Conservation (phyloP, 1,140 invertebrate genomes). For the Heliconius congener region DNA sequence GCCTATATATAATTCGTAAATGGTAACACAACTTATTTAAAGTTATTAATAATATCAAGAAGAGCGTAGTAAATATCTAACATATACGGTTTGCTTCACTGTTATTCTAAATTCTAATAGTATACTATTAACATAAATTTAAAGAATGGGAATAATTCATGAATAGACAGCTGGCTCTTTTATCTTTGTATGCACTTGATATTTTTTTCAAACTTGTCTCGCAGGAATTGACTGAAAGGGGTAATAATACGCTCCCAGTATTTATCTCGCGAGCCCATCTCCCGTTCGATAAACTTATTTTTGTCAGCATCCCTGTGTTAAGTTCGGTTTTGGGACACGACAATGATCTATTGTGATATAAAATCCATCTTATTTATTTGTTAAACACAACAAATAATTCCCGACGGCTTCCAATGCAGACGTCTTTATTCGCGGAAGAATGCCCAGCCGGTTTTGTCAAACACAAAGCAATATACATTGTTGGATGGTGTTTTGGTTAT, state of each 20-base stretch:
- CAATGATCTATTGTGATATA: conserved; percentile 66
- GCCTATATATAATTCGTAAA: too few species aligned
- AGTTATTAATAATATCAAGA: too few species aligned
- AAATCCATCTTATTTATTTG: conserved; percentile 76
- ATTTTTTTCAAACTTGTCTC: conserved; percentile 21
- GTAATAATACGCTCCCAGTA: conserved; percentile 66
- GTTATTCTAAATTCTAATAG: too few species aligned
- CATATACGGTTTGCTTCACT: too few species aligned
- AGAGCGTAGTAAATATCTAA: too few species aligned
- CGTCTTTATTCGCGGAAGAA: conserved; percentile 69
- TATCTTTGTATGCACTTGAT: conserved; percentile 7
- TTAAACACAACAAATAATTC: conserved; percentile 74
- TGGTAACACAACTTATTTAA: too few species aligned
- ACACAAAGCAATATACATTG: conserved; percentile 60
- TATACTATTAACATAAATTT: background rate
- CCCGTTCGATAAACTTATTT: conserved; percentile 74
- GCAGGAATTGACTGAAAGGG: conserved; percentile 57
- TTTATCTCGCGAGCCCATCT: conserved; percentile 72
- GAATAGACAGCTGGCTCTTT: background rate
- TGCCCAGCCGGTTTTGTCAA: conserved; percentile 61
- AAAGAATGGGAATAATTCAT: background rate
- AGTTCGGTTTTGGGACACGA: conserved; percentile 52
- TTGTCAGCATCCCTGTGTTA: conserved; percentile 63
- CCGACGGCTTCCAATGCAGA: conserved; percentile 71
- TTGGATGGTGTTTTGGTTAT: conserved; percentile 72